Evolutionary conservation across 2,113 vertebrate species (phyloP).

Genomic region (Hipposideros armiger): DNA sequence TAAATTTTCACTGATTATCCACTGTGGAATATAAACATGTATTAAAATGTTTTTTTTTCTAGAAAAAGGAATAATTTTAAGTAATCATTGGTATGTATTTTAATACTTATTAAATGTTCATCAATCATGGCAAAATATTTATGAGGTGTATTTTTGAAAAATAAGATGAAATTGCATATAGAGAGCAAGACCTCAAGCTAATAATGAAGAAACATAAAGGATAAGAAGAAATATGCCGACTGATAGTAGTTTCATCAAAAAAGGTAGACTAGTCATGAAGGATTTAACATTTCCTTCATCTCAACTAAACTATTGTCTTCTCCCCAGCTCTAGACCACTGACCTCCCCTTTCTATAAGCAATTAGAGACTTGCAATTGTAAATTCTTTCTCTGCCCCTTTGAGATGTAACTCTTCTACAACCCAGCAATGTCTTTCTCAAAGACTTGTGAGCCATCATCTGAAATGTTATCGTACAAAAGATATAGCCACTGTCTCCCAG

Average conservation of each 20-base stretch:
- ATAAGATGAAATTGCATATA: not conserved
- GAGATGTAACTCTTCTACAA: not conserved
- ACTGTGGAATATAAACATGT: not conserved
- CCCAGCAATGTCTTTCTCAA: not conserved
- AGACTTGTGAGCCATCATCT: not conserved
- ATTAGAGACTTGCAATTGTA: not conserved
- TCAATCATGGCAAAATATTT: not conserved
- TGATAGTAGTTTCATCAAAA: not conserved
- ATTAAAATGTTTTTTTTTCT: not conserved
- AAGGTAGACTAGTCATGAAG: not conserved
- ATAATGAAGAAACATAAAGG: not conserved
- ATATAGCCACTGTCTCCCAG: not conserved
- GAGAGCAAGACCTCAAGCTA: not conserved
- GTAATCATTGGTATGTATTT: not conserved
- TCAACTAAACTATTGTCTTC: not conserved
- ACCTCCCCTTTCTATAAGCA: not conserved
- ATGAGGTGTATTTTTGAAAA: not conserved
- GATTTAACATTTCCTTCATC: no score
- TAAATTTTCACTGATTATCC: not conserved
- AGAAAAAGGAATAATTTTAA: not conserved
- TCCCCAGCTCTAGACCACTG: not conserved
- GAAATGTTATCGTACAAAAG: not conserved
- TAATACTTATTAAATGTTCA: not conserved
- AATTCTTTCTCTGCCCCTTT: not conserved
- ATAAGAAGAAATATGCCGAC: not conserved